Conservation (phyloP, 2,797 vertebrate genomes). For the Microtus obscurus region DNA sequence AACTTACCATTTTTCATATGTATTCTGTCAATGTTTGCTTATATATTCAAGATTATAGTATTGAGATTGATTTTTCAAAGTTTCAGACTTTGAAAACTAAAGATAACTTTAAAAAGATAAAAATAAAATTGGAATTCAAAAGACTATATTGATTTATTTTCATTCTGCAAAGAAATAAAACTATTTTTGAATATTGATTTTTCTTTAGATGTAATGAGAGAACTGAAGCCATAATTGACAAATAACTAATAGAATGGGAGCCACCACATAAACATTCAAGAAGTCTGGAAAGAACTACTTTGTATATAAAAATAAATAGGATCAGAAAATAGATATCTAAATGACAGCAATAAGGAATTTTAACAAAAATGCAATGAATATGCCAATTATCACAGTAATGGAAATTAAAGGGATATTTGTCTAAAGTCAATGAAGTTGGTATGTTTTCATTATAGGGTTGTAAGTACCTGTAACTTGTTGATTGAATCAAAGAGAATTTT, state of each 20-base stretch:
- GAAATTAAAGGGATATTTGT: background rate
- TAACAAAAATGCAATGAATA: background rate
- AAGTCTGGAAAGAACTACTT: background rate
- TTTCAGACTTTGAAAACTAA: background rate
- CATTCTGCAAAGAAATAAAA: rapidly evolving
- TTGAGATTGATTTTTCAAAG: background rate
- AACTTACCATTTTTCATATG: background rate
- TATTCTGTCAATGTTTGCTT: background rate
- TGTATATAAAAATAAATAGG: background rate
- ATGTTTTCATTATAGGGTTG: background rate
- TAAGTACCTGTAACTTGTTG: background rate
- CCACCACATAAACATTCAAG: background rate
- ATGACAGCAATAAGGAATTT: background rate
- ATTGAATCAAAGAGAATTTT: background rate
- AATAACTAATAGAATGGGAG: background rate
- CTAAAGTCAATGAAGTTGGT: background rate
- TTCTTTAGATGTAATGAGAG: background rate
- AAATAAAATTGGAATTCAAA: background rate
- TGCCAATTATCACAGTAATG: background rate
- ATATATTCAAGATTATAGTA: background rate
- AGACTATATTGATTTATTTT: background rate
- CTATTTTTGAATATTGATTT: background rate
- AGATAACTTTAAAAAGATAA: background rate
- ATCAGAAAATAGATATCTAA: background rate
- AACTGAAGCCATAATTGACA: background rate